These are phyloP conservation scores for Malurus cyaneus DNA, from an alignment of 2,113 vertebrate genomes.

Conservation along the genomic window DNA sequence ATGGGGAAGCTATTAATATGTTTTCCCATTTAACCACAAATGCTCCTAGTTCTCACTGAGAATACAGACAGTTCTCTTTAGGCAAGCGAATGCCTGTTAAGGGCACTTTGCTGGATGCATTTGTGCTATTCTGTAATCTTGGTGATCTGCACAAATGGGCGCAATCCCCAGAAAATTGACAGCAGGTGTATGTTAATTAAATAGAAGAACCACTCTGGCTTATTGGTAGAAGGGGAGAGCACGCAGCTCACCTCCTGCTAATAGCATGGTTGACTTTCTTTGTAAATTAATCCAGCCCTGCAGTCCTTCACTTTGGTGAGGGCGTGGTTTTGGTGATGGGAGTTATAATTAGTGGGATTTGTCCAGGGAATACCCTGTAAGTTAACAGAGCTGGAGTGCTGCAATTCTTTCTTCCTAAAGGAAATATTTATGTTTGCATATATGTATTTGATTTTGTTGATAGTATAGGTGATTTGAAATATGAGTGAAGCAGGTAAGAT, in stretches of 20 bases:
- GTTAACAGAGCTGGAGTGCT: background rate
- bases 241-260: background rate
- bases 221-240: background rate
- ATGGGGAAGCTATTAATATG: background rate
- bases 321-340: background rate
- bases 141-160: background rate
- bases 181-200: background rate
- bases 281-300: background rate
- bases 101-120: background rate
- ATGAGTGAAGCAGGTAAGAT: background rate
- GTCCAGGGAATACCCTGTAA: background rate
- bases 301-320: background rate
- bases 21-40: slow-evolving; percentile 21
- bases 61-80: background rate
- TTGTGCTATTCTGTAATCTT: background rate
- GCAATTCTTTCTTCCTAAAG: background rate
- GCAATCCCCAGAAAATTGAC: background rate
- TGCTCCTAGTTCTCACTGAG: background rate
- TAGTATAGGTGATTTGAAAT: background rate
- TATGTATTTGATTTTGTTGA: background rate
- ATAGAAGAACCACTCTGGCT: background rate
- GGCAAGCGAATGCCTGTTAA: background rate
- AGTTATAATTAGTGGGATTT: background rate
- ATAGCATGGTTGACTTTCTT: background rate
- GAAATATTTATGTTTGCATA: background rate